Evolutionary conservation across 2,888 invertebrate species (phyloP), one percentile per base, ranked within the genome.

Genomic region (Nebria brevicollis): DNA sequence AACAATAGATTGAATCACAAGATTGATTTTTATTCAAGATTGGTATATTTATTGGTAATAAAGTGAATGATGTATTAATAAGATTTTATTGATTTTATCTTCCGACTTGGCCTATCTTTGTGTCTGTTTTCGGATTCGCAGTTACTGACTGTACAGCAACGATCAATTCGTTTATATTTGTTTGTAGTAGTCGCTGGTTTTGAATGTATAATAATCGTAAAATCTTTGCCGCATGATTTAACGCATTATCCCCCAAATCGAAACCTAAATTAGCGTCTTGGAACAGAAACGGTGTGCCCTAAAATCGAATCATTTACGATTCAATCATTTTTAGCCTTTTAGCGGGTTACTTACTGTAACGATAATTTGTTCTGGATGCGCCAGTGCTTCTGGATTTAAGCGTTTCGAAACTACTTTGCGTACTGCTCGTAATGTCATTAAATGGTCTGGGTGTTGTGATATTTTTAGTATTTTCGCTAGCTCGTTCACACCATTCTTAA

Each of bases 81-180:
- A 41, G 72, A 75, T n/a, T n/a, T n/a, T 75, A 82, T 89, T 20
- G 20, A 20, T 20, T 20, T 20, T 89, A 93, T 86, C 89, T 90
- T 83, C 98, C 98, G 84, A 98, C 98, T 92, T 96, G 95, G 77
- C 98, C 98, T 73, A 99, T 90, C 87, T 94, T 95, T 0, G 97
- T 96, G 87, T 99, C 98, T 83, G 98, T 99, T 90, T 97, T 97
- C 1, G 98, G 99, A 91, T 99, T 95, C 4, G 98, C 98, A 0
- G 99, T 99, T 1, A 99, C 91, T 83, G 91, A 93, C 90, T 99
- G 99, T 3, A 98, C 96, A 72, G 94, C 93, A 1, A 98, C 99
- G 84, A 99, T 95, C 0, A 96, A 94, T 88, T 98, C 97, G 89
- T 99, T 99, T 76, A 98, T 97, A 86, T 93, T 93, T 0, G 97